These are phyloP conservation scores for Disparrhopalites patrizii DNA, from an alignment of 2,888 invertebrate genomes.

Conservation along the genomic window DNA sequence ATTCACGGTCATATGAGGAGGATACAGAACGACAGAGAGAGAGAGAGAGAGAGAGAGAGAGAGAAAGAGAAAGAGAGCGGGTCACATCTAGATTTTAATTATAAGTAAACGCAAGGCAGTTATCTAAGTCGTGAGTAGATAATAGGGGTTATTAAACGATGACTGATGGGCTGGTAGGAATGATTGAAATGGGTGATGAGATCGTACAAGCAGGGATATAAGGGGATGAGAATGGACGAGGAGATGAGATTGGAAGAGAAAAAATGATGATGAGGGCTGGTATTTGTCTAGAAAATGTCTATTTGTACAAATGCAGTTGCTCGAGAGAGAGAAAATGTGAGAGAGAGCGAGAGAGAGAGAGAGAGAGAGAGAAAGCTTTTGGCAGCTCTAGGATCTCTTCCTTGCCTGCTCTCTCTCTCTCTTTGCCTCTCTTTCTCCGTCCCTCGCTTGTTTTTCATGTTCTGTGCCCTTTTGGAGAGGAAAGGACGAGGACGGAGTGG, in stretches of 20 bases:
- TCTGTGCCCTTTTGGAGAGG: neutral
- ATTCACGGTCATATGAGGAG: no score
- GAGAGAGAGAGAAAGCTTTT: no score
- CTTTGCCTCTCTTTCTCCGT: neutral
- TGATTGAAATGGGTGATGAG: conserved; percentile 33
- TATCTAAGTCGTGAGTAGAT: conserved; percentile 15
- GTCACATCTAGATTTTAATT: neutral
- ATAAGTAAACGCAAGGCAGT: neutral
- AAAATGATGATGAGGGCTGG: conserved; percentile 45
- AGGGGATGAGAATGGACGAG: conserved; percentile 33
- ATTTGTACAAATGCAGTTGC: conserved; percentile 34
- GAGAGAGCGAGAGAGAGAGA: no score
- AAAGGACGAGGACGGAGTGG: neutral
- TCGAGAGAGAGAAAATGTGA: no score
- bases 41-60: neutral
- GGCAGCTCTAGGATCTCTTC: neutral
- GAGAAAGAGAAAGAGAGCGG: neutral
- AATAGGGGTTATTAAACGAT: conserved; percentile 30
- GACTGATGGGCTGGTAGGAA: conserved; percentile 25
- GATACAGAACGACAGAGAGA: no score
- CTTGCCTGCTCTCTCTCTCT: neutral
- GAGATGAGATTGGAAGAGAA: conserved; percentile 33
- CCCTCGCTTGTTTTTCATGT: neutral
- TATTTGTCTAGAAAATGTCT: conserved; percentile 39
- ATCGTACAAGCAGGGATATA: conserved; percentile 23